Evolutionary conservation across 92 coral and sea anemone genomes (phyloP), one percentile per base, ranked within the genome.

Genomic region (Porites cylindrica): DNA sequence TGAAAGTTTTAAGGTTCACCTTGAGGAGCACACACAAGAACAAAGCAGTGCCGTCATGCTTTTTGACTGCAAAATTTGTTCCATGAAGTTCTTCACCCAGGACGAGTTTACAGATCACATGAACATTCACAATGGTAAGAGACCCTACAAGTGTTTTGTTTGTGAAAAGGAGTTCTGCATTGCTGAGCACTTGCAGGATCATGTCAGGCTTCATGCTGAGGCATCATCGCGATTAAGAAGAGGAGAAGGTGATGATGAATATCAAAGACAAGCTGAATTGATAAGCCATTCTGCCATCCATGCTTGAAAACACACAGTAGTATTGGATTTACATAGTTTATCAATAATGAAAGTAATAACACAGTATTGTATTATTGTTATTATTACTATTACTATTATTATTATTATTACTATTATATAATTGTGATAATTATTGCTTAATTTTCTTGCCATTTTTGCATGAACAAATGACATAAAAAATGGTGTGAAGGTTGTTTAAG

Each of bases 31-130:
- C 88, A 51, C 71, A 0, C 88, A 84, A 7, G 93, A 91, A 5
- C 79, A 88, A 23, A 82, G 77, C 8, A 78, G 85, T 16, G 60
- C 89, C 2, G 70, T 90, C 26, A 56, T 84, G 62, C 78, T 81
- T 21, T 72, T 80, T 19, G 93, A 92, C 88, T 95, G 99, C 86
- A 96, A 93, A 68, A 92, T 95, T 92, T 97, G 98, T 20, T 91
- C 96, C 78, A 85, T 85, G 90, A 89, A 87, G 61, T 93, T 95
- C 75, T 70, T 90, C 3, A 75, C 79, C 66, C 82, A 93, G 29
- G 89, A 67, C 12, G 98, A 93, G 52, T 88, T 95, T 32, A 89
- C 88, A 72, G 98, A 95, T 73, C 98, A 95, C 77, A 95, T 95
- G 98, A 95, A 95, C 66, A 93, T 93, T 53, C 98, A 95, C 74